Percentiles rank a stretch among this genome's conserved stretches.
These are phyloP conservation scores for Leptodactylus fallax DNA, from an alignment of 2,797 vertebrate species.

Conservation along the genomic window DNA sequence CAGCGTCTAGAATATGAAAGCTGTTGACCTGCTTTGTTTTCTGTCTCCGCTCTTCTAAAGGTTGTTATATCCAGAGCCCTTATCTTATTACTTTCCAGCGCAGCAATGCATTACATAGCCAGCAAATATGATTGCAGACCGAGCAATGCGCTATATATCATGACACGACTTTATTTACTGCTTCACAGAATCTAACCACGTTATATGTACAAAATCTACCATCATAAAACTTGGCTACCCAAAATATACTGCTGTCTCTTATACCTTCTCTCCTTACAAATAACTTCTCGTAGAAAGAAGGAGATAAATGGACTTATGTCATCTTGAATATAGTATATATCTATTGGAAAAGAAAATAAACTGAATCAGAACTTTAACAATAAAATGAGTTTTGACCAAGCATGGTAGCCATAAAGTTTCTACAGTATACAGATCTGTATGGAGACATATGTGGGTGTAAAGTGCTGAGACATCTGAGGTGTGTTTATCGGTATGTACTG, in stretches of 20 bases:
- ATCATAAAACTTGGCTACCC: not conserved
- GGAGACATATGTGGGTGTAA: too few relatives aligned
- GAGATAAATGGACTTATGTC: not conserved
- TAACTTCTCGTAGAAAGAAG: not conserved
- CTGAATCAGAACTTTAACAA: not conserved
- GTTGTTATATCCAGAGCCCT: not conserved
- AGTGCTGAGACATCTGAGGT: not conserved
- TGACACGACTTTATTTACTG: not conserved
- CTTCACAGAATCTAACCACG: not conserved
- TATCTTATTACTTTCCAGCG: not conserved
- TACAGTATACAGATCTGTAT: too few relatives aligned
- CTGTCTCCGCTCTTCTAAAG: not conserved
- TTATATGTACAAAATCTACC: not conserved
- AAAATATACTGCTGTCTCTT: not conserved
- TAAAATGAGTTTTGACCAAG: not conserved
- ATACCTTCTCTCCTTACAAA: not conserved
- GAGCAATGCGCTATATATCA: not conserved
- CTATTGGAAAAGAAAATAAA: not conserved
- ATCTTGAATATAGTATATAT: not conserved
- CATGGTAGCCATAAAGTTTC: too few relatives aligned
- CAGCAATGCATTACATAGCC: slow-evolving; percentile 6
- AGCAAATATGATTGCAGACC: not conserved
- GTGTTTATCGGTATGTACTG: not conserved
- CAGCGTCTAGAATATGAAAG: not conserved
- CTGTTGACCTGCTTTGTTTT: not conserved